Evolutionary conservation across 2,888 invertebrate species (phyloP), one percentile per base, ranked within the genome.

Genomic region (Leucophenga montana): DNA sequence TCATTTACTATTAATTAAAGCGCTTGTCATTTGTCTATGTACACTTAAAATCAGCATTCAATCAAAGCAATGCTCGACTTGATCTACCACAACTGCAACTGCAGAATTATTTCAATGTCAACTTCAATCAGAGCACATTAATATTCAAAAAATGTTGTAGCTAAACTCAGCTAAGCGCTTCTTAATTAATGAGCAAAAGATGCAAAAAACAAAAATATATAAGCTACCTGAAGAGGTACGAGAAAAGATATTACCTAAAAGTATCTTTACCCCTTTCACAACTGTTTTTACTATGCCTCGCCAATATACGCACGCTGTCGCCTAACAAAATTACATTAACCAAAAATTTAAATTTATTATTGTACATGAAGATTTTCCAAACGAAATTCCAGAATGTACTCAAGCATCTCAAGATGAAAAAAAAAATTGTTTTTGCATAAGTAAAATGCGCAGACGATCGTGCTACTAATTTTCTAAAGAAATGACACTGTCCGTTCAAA

Each of bases 281-380:
- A 27, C 27, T 2, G 4, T 27, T 2, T 27, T 2, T 27, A 27
- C 27, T 4, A 3, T 39, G 9, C 39, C 39, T 4, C 4, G 27
- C 2, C 27, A 27, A 4, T 27, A 39, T 39, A 39, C 11, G 39
- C 9, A 39, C 1, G 8, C 39, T 39, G 39, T 39, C 39, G 39
- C 39, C 39, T 39, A 3, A 5, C 4, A 8, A 39, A 39, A 39
- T 39, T 39, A 39, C 39, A 39, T 39, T 5, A 57, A 57, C 27
- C 14, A n/a, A 57, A n/a, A 57, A 57, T 27, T 57, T 27, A 22
- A 57, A 57, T 57, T 57, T 57, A 57, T 57, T 57, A n/a, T n/a
- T n/a, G n/a, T n/a, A 27, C 27, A 27, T 57, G 57, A 27, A 57
- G 57, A 11, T 57, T 57, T 27, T 27, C 14, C 14, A 13, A 39